Evolutionary conservation across 2,888 invertebrate genomes (phyloP).

Genomic region (Selenia dentaria): DNA sequence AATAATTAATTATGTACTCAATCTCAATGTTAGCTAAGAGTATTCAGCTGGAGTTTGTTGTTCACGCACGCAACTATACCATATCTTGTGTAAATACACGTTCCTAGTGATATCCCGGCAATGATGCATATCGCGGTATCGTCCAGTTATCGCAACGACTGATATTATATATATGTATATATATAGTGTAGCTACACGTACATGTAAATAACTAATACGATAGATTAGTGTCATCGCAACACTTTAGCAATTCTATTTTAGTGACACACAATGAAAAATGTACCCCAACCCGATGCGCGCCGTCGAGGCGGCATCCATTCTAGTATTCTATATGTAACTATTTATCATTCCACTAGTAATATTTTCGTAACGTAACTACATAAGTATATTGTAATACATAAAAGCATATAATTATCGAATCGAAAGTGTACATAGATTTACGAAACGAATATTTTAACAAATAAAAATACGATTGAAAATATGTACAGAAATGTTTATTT

Average conservation of each 20-base stretch:
- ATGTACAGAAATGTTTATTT: conserved; percentile 83
- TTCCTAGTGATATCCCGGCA: conserved; percentile 76
- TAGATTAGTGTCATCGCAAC: conserved; percentile 32
- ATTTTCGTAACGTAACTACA: conserved; percentile 58
- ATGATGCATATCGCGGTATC: conserved; percentile 78
- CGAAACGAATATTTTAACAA: conserved; percentile 49
- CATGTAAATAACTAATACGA: conserved; percentile 31
- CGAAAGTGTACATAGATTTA: conserved; percentile 23
- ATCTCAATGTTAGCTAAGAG: conserved; percentile 12
- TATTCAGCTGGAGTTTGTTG: conserved; percentile 39
- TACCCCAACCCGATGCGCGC: conserved; percentile 43
- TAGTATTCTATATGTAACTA: conserved; percentile 45
- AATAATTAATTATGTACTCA: not conserved
- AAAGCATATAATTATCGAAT: conserved; percentile 25
- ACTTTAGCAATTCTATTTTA: conserved; percentile 60
- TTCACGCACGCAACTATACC: conserved; percentile 42
- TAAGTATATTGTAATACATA: conserved; percentile 12
- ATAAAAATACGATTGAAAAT: conserved; percentile 79
- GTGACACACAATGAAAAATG: conserved; percentile 54
- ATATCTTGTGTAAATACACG: conserved; percentile 65
- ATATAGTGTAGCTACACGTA: conserved; percentile 33
- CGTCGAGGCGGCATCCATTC: conserved; percentile 45
- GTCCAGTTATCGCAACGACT: conserved; percentile 59
- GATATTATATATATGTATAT: too few species aligned
- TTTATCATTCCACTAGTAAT: conserved; percentile 53